These are phyloP conservation scores for Cynocephalus volans DNA, from an alignment of 2,113 vertebrate genomes.

Conservation along the genomic window DNA sequence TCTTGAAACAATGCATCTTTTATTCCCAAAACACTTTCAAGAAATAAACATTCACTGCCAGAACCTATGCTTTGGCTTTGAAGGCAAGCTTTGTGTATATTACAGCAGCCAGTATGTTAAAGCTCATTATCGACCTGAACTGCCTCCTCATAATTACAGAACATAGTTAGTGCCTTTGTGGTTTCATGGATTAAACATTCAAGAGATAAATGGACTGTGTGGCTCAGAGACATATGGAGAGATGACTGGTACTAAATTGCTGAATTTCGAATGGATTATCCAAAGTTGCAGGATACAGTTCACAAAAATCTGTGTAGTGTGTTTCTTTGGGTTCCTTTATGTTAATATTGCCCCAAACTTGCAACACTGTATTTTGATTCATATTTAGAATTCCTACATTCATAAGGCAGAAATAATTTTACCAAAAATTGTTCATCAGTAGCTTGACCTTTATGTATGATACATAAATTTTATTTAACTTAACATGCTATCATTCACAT, in stretches of 20 bases:
- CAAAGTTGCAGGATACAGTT: neutral
- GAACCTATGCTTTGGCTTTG: neutral
- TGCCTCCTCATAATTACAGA: neutral
- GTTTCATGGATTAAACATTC: neutral
- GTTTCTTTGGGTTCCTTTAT: neutral
- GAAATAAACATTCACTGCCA: conserved; percentile 16
- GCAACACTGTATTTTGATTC: neutral
- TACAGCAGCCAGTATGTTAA: neutral
- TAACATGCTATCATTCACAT: neutral
- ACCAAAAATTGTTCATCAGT: neutral
- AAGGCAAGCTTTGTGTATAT: neutral
- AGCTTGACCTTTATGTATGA: neutral
- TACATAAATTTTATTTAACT: neutral
- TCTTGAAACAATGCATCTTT: neutral
- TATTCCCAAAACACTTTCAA: conserved; percentile 8
- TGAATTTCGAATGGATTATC: neutral
- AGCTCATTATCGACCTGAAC: neutral
- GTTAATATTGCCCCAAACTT: neutral
- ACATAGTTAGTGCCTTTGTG: neutral
- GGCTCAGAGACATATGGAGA: neutral
- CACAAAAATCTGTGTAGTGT: neutral
- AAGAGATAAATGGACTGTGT: neutral
- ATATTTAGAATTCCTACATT: neutral
- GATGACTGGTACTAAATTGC: neutral
- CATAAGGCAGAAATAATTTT: neutral